These are phyloP conservation scores for Achatina immaculata DNA, from an alignment of 1,140 invertebrate species.

Conservation along the genomic window DNA sequence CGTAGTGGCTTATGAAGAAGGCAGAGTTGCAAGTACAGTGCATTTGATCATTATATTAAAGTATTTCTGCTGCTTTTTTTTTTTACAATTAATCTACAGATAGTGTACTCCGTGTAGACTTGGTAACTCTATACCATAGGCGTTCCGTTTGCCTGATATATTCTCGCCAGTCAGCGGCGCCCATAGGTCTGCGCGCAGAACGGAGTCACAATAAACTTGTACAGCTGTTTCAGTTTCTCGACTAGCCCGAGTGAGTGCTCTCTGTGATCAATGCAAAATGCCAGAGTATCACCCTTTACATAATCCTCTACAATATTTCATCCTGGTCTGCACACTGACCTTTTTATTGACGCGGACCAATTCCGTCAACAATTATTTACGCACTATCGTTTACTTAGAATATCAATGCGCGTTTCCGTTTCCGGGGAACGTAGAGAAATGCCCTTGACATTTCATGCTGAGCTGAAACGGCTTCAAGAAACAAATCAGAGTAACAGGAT, in stretches of 20 bases:
- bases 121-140: no score
- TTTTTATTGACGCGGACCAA: background rate
- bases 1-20: no score
- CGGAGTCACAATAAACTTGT: conserved; percentile 3
- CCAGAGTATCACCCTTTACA: background rate
- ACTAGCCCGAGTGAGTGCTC: background rate
- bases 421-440: background rate
- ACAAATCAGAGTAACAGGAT: no score
- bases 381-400: background rate
- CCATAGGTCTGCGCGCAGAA: background rate
- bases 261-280: conserved; percentile 20
- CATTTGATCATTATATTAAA: no score
- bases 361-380: background rate
- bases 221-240: background rate
- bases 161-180: background rate
- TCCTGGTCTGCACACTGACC: background rate
- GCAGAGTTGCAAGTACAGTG: no score
- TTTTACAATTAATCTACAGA: no score
- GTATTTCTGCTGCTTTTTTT: no score
- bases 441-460: conserved; percentile 3
- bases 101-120: no score
- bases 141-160: no score
- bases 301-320: background rate
- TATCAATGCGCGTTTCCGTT: conserved; percentile 15
- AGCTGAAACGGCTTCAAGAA: background rate